These are phyloP conservation scores for Peromyscus polionotus DNA, from an alignment of 2,113 vertebrate genomes.

Conservation along the genomic window DNA sequence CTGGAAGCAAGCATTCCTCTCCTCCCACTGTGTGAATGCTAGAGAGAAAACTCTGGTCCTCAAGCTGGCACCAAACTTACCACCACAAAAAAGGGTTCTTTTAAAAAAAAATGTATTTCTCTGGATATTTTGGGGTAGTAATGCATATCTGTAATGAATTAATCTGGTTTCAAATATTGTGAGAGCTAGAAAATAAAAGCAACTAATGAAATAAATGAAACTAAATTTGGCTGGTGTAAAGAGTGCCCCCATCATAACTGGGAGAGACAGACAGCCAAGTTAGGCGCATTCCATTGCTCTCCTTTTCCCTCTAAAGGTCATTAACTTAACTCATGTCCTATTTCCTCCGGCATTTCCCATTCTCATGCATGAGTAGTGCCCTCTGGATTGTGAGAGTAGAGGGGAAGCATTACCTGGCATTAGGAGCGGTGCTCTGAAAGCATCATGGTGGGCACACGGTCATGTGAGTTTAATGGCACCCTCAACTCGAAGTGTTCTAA, in stretches of 20 bases:
- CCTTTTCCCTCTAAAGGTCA: not conserved
- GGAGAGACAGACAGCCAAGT: not conserved
- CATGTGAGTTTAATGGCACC: no score
- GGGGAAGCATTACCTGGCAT: not conserved
- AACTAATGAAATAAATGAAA: not conserved
- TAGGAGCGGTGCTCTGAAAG: no score
- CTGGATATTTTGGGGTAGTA: not conserved
- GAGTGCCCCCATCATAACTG: not conserved
- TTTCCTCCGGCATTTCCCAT: not conserved
- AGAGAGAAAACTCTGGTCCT: not conserved
- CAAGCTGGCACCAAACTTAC: not conserved
- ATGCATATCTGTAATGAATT: not conserved
- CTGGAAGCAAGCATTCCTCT: no score
- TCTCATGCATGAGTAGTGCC: not conserved
- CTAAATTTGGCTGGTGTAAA: not conserved
- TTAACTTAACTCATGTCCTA: not conserved
- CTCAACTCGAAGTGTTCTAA: not conserved
- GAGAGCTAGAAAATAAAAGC: not conserved
- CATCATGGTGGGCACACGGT: not conserved
- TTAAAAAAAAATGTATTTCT: not conserved
- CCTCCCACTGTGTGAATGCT: not conserved
- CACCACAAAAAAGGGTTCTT: not conserved
- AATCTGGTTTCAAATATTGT: conserved; percentile 22
- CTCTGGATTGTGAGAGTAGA: not conserved
- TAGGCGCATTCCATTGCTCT: not conserved